Evolutionary conservation across 1,140 invertebrate species (phyloP).

Genomic region (Drosophila murphyi): DNA sequence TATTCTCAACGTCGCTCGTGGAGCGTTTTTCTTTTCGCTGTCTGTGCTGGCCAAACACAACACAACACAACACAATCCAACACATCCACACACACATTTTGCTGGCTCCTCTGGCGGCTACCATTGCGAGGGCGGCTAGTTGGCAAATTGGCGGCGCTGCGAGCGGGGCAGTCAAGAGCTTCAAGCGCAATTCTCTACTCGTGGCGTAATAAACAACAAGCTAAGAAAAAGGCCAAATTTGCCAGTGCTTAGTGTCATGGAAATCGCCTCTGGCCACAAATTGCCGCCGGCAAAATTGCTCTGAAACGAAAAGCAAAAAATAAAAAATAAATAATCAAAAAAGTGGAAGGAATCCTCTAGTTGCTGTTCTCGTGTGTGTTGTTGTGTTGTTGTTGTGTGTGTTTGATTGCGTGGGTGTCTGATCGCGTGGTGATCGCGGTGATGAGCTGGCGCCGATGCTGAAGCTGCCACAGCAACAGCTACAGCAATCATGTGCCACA

Average conservation of each 20-base stretch:
- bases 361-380: neutral
- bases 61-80: no score
- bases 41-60: no score
- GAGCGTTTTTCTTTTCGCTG: conserved; percentile 22
- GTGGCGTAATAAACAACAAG: conserved; percentile 21
- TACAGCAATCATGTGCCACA: conserved; percentile 75
- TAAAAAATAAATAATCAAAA: neutral
- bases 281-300: conserved; percentile 42
- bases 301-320: neutral
- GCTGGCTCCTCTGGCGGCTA: conserved; percentile 27
- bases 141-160: conserved; percentile 45
- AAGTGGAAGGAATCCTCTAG: neutral
- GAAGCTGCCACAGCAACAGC: conserved; percentile 29
- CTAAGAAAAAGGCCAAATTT: conserved; percentile 8
- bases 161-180: conserved; percentile 31
- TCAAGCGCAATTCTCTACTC: conserved; percentile 24
- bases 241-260: conserved; percentile 35
- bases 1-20: conserved; percentile 23
- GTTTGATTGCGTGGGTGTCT: neutral
- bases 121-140: conserved; percentile 27
- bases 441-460: conserved; percentile 49
- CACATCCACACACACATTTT: no score
- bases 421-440: conserved; percentile 28
- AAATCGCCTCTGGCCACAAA: conserved; percentile 12
- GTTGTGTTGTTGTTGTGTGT: neutral